phyloP scores from a whole-genome alignment of 1,140 invertebrate species.

The Rhagoletis zephyria region DNA sequence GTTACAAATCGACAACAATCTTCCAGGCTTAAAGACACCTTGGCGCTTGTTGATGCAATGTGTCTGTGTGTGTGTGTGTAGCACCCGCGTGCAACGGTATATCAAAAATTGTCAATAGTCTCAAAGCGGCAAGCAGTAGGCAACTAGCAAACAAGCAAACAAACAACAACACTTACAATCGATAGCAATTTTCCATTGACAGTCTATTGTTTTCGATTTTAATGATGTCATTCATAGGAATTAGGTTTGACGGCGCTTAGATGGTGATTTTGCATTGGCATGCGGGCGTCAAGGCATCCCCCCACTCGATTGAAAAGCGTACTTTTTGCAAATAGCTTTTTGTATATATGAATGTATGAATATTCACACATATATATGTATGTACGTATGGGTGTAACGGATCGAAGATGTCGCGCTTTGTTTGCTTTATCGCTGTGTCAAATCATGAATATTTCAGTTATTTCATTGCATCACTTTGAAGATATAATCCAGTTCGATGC shows the following conservation, averaged over 20 bases:
- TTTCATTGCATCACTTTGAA: conserved; percentile 13
- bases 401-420: neutral
- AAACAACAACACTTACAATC: neutral
- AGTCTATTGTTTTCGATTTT: conserved; percentile 41
- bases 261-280: neutral
- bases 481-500: neutral
- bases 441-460: conserved; percentile 11
- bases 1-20: conserved; percentile 3
- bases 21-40: neutral
- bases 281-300: neutral
- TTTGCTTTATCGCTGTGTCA: conserved; percentile 4
- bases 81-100: neutral
- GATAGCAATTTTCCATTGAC: neutral
- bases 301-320: too few relatives aligned
- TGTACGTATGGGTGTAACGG: neutral
- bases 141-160: neutral
- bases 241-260: neutral
- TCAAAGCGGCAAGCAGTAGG: neutral
- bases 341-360: too few relatives aligned
- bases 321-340: too few relatives aligned
- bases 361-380: neutral
- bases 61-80: too few relatives aligned
- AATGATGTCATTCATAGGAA: conserved; percentile 34
- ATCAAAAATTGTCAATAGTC: neutral
- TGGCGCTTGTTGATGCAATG: neutral